Evolutionary conservation across 2,888 invertebrate genomes (phyloP).

Genomic region (Andrena haemorrhoa): DNA sequence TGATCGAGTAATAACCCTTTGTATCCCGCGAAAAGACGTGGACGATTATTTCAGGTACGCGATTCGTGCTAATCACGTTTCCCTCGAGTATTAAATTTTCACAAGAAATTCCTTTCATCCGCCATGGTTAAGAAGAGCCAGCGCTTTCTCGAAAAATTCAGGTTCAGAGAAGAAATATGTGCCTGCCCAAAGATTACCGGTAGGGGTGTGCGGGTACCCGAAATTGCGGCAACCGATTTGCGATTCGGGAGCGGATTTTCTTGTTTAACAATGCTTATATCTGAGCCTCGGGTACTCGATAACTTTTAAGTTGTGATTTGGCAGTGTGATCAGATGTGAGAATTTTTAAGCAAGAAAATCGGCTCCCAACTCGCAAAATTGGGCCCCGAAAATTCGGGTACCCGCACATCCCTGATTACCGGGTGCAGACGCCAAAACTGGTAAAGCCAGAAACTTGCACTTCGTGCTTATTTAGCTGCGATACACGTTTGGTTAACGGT

Average conservation of each 20-base stretch:
- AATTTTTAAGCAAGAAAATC: too few relatives aligned
- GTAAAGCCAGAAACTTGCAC: constrained; percentile 17
- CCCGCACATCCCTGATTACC: too few relatives aligned
- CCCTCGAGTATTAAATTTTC: neutral
- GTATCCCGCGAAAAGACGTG: neutral
- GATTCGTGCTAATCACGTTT: neutral
- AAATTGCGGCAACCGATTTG: too few relatives aligned
- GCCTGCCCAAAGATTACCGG: neutral
- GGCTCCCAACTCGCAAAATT: too few relatives aligned
- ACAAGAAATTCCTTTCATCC: neutral
- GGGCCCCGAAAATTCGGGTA: too few relatives aligned
- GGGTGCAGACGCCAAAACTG: constrained; percentile 2
- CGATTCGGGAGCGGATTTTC: too few relatives aligned
- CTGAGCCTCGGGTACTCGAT: too few relatives aligned
- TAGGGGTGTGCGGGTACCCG: too few relatives aligned
- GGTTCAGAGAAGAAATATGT: neutral
- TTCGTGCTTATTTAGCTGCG: neutral
- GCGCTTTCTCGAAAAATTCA: neutral
- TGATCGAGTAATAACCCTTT: neutral
- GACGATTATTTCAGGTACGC: neutral
- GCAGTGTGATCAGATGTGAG: too few relatives aligned
- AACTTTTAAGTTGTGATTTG: too few relatives aligned
- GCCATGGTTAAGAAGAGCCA: neutral
- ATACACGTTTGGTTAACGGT: constrained; percentile 22
- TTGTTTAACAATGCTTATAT: too few relatives aligned